A percentile compares a stretch with the other conserved stretches of the same genome.
phyloP scores from a whole-genome alignment of 2,888 invertebrate species.

The Nomada ruficornis region DNA sequence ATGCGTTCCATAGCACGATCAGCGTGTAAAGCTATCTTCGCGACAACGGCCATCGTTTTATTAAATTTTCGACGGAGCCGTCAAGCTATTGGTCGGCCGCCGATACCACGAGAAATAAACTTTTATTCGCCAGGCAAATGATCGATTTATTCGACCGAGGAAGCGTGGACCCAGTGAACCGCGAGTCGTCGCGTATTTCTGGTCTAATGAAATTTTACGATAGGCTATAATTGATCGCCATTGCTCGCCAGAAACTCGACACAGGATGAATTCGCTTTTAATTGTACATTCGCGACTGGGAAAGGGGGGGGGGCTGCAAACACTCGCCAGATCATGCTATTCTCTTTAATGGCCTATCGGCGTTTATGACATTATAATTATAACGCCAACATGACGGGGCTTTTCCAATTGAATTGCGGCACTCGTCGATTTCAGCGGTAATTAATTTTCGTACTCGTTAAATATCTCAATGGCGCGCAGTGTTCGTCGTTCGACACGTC shows the following conservation, averaged over 20 bases:
- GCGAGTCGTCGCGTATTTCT: background rate
- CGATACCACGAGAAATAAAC: background rate
- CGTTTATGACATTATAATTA: constrained; percentile 42
- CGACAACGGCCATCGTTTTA: background rate
- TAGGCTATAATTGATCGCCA: background rate
- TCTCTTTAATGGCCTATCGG: constrained; percentile 32
- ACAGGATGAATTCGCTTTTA: background rate
- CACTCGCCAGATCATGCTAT: background rate
- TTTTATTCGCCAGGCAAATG: too few species aligned
- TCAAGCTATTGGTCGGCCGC: background rate
- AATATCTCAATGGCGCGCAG: constrained; percentile 4
- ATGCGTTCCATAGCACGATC: background rate
- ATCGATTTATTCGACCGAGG: background rate
- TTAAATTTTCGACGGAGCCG: background rate
- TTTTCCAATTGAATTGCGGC: constrained; percentile 42
- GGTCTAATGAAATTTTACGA: constrained; percentile 15
- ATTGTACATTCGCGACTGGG: background rate
- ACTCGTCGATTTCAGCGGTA: constrained; percentile 17
- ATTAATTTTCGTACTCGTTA: constrained; percentile 57
- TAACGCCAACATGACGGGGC: constrained; percentile 35
- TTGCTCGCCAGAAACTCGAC: background rate
- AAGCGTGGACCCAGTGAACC: background rate
- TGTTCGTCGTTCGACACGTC: background rate
- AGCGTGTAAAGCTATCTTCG: background rate
- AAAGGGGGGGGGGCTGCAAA: background rate